Conservation (phyloP, 2,888 invertebrate species). For the Galeruca laticollis region DNA sequence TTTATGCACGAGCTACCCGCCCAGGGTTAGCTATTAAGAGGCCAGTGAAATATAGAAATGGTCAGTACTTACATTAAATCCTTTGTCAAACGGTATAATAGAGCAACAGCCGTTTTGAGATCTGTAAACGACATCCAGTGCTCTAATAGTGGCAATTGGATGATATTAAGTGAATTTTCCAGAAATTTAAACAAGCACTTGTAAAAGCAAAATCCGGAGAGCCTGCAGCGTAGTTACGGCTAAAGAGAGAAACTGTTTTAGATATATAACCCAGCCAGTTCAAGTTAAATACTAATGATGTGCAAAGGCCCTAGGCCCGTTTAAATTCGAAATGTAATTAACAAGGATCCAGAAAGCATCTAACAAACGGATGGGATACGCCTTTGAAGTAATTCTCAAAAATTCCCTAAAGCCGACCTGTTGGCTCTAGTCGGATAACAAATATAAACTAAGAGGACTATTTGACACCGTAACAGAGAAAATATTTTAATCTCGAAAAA, state of each 20-base stretch:
- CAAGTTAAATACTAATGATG: constrained; percentile 60
- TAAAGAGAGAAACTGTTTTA: constrained; percentile 12
- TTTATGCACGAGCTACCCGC: neutral
- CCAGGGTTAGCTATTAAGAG: neutral
- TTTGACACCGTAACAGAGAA: too few relatives aligned
- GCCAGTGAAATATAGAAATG: neutral
- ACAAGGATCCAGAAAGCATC: constrained; percentile 54
- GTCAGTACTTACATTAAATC: neutral
- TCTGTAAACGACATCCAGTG: constrained; percentile 26
- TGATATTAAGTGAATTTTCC: constrained; percentile 30
- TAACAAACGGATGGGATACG: constrained; percentile 47
- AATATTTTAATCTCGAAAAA: too few relatives aligned
- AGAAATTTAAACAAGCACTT: constrained; percentile 28
- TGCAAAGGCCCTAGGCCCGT: constrained; percentile 59
- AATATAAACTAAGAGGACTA: neutral
- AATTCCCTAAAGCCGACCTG: constrained; percentile 22
- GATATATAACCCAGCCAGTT: constrained; percentile 52
- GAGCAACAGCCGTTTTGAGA: constrained; percentile 14
- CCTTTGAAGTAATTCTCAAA: constrained; percentile 42
- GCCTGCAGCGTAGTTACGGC: constrained; percentile 3
- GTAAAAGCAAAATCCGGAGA: constrained; percentile 11
- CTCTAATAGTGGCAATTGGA: constrained; percentile 23
- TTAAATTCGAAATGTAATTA: constrained; percentile 60
- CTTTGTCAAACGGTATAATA: constrained; percentile 17
- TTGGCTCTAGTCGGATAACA: constrained; percentile 10